Evolutionary conservation across 2,888 invertebrate genomes (phyloP).

Genomic region (Cabera pusaria): DNA sequence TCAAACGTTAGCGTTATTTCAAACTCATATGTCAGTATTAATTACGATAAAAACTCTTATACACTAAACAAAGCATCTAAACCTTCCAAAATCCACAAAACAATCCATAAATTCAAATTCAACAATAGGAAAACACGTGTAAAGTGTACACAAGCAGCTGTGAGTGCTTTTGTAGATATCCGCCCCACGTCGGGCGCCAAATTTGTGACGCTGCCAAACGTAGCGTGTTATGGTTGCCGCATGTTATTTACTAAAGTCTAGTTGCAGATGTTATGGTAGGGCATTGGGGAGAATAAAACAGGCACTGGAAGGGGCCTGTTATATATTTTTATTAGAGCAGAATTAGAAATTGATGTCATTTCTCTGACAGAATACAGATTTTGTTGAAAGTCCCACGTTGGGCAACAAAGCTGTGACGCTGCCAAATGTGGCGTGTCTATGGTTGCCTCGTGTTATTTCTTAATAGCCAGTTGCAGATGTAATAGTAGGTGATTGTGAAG

Average conservation of each 20-base stretch:
- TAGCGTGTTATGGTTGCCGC: constrained; percentile 15
- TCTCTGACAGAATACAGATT: constrained; percentile 15
- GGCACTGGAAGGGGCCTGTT: not conserved
- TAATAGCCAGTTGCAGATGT: constrained; percentile 13
- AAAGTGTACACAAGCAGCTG: no score
- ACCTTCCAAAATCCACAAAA: no score
- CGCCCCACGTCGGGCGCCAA: constrained; percentile 30
- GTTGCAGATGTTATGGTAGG: constrained; percentile 6
- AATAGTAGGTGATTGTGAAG: not conserved
- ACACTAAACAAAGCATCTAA: no score
- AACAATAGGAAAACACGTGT: no score
- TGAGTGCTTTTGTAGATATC: constrained; percentile 12
- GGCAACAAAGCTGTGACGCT: constrained; percentile 27
- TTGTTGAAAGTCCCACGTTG: constrained; percentile 20
- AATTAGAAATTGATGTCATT: no score
- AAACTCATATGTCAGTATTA: no score
- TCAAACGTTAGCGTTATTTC: no score
- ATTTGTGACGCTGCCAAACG: constrained; percentile 28
- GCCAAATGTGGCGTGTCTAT: constrained; percentile 28
- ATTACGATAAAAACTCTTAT: no score
- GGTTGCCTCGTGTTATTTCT: constrained; percentile 13
- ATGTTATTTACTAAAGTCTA: constrained; percentile 12
- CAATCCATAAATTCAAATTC: no score
- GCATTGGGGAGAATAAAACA: not conserved
- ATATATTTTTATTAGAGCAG: no score